Base-by-base conservation (phyloP, 2,888 invertebrate species). In the Sminthurides aquaticus region DNA sequence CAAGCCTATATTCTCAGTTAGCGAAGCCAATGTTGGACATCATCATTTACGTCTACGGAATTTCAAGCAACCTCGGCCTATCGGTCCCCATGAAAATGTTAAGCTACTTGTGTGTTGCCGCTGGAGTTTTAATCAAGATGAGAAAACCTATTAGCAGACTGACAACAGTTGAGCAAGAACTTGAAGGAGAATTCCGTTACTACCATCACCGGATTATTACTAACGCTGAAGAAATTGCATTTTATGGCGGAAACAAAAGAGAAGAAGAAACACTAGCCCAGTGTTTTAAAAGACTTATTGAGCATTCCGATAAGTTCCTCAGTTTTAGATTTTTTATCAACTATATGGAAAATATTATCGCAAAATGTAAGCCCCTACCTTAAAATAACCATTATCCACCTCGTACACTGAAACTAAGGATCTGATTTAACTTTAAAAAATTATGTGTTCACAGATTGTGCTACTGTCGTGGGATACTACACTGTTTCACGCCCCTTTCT, bases 131-230 rank as follows among this genome's bases (percentile, higher is more conserved):
- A 63, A 96, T 97, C 0, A 87, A 90, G 76, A 80, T 96, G 63
- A 84, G 97, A 70, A 85, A 87, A 75, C 97, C 97, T 0, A 90
- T 93, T 68, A 93, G 90, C 1, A 82, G 86, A 57, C 83, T 98
- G 81, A 98, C 98, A 0, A 91, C 95, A 0, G 86, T 86, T 68
- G 98, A 99, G 79, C 98, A 98, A 79, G 91, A 91, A 78, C 81
- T 97, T n/a, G 99, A 99, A 81, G 99, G 98, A 62, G 97, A 99
- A 82, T 97, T 93, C 80, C 85, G 98, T 77, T 97, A 93, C 77
- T 94, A 97, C 34, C 95, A 99, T 79, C 92, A 97, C 1, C 83
- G 98, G 60, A 83, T 99, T 29, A 98, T 99, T 67, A 95, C 96
- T 0, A 96, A 98, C 79, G 91, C 96, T 0, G 98, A 99, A 79